These are phyloP conservation scores for Gymnocheta viridis DNA, from an alignment of 2,888 invertebrate species.

Conservation along the genomic window DNA sequence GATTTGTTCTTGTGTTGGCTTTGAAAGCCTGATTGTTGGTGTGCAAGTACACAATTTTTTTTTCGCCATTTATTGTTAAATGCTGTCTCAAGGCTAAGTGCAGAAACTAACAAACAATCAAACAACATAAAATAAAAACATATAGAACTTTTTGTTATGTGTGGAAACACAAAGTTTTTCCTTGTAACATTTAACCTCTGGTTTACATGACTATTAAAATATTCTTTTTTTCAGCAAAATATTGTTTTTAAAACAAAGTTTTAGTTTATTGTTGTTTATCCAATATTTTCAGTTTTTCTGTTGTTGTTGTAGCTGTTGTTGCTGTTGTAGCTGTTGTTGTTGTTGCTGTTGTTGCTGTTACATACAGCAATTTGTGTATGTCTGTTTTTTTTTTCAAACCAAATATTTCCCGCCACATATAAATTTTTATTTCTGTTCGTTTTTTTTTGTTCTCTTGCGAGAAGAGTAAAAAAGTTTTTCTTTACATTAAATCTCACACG, in stretches of 20 bases:
- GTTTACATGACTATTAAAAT: slow-evolving; percentile 67
- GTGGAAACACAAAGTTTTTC: slow-evolving; percentile 37
- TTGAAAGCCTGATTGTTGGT: slow-evolving; percentile 5
- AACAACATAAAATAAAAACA: slow-evolving; percentile 23
- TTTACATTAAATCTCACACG: slow-evolving; percentile 69
- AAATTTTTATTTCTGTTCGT: slow-evolving; percentile 9
- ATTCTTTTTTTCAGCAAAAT: slow-evolving; percentile 35
- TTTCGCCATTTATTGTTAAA: slow-evolving; percentile 43
- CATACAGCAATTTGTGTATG: slow-evolving; percentile 5
- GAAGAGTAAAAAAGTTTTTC: slow-evolving; percentile 60
- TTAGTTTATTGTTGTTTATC: slow-evolving; percentile 63
- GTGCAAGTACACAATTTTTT: not conserved
- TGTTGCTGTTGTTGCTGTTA: not conserved
- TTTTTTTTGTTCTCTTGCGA: not conserved
- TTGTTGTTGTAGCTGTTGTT: not conserved
- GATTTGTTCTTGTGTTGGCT: not conserved
- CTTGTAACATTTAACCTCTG: slow-evolving; percentile 68
- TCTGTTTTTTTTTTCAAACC: slow-evolving; percentile 32
- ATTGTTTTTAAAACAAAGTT: slow-evolving; percentile 64
- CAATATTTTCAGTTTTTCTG: slow-evolving; percentile 29
- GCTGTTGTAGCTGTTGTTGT: not conserved
- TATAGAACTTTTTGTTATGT: not conserved
- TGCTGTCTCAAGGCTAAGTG: slow-evolving; percentile 66
- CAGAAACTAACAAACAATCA: slow-evolving; percentile 24
- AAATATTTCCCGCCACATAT: slow-evolving; percentile 68